These are phyloP conservation scores for Eupithecia centaureata DNA, from an alignment of 2,888 invertebrate genomes.

Conservation along the genomic window DNA sequence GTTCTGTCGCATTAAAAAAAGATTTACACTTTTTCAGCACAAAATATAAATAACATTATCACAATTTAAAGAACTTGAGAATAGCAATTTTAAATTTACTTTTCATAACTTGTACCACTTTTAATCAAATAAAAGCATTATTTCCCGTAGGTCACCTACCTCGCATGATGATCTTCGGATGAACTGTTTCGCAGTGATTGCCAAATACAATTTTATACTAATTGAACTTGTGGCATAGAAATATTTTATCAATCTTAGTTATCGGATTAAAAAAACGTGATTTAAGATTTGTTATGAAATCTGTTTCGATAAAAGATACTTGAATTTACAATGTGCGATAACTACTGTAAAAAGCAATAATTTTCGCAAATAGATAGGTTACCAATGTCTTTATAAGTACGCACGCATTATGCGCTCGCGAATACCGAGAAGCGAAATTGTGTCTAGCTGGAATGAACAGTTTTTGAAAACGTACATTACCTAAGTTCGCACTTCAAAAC, in stretches of 20 bases:
- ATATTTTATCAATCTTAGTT: conserved; percentile 36
- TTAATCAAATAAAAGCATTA: background rate
- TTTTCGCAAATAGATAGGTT: background rate
- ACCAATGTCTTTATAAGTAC: too few species aligned
- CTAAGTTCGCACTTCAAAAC: too few species aligned
- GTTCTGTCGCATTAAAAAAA: too few species aligned
- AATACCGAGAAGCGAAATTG: too few species aligned
- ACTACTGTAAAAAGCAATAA: background rate
- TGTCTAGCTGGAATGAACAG: too few species aligned
- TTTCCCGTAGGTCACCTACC: conserved; percentile 32
- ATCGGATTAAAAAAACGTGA: background rate
- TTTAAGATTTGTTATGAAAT: conserved; percentile 1
- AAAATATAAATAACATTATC: too few species aligned
- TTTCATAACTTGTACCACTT: background rate
- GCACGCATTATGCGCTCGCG: too few species aligned
- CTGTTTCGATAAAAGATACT: background rate
- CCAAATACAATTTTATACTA: conserved; percentile 35
- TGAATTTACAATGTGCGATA: background rate
- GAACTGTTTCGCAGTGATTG: conserved; percentile 29
- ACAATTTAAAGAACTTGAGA: background rate
- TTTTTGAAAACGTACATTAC: too few species aligned
- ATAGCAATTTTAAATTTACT: background rate
- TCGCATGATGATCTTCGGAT: conserved; percentile 42
- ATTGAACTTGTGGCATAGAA: conserved; percentile 25
- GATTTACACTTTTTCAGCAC: too few species aligned